phyloP scores from a whole-genome alignment of 2,888 invertebrate species.

The Micoletzkya japonica region DNA sequence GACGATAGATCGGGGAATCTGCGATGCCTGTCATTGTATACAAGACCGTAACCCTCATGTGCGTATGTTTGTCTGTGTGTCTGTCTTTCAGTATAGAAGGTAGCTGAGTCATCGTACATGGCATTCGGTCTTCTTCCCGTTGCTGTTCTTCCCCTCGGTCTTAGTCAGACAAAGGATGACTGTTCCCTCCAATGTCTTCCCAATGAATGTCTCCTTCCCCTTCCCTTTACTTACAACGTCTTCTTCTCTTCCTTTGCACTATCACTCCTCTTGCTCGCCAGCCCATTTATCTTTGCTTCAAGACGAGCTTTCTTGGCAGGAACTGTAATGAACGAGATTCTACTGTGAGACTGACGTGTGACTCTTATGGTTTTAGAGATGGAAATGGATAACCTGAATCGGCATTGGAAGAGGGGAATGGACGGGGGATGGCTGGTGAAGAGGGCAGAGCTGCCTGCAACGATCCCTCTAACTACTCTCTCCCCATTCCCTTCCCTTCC shows the following conservation, averaged over 20 bases:
- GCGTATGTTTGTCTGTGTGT: too few relatives aligned
- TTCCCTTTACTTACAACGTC: too few relatives aligned
- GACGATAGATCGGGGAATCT: slow-evolving; percentile 18
- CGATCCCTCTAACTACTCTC: neutral
- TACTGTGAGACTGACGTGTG: too few relatives aligned
- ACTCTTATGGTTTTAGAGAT: neutral
- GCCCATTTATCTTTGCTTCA: slow-evolving; percentile 27
- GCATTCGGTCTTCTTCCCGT: neutral
- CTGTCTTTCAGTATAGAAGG: too few relatives aligned
- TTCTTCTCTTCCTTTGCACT: slow-evolving; percentile 10
- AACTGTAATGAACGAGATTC: neutral
- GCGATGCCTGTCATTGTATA: neutral
- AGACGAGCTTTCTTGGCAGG: slow-evolving; percentile 26
- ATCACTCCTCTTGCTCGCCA: slow-evolving; percentile 16
- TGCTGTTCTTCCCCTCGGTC: neutral
- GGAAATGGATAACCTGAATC: neutral
- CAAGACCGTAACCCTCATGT: too few relatives aligned
- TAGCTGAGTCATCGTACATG: too few relatives aligned
- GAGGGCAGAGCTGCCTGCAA: neutral
- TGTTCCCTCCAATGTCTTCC: too few relatives aligned
- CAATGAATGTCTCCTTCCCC: too few relatives aligned
- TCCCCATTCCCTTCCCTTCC: neutral
- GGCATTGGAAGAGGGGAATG: neutral
- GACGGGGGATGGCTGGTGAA: too few relatives aligned
- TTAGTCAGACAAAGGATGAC: neutral